phyloP scores from a whole-genome alignment of 2,888 invertebrate species.

The Ormyrus nitidulus region DNA sequence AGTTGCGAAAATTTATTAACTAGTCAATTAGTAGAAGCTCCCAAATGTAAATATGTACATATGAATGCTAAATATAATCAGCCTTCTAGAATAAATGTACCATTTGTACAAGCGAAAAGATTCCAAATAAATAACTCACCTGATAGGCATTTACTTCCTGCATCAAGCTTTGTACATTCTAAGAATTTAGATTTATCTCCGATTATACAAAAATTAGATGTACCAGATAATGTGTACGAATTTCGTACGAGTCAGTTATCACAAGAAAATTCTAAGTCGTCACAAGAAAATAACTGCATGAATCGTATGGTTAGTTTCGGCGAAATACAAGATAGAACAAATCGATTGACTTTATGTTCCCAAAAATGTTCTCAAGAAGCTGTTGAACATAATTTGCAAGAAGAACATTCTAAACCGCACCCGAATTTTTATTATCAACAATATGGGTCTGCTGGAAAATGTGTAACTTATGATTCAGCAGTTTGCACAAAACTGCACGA shows the following conservation, averaged over 20 bases:
- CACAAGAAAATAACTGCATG: constrained; percentile 26
- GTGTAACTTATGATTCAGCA: neutral
- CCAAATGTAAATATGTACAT: constrained; percentile 50
- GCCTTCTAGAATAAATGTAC: constrained; percentile 49
- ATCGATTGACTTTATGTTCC: constrained; percentile 53
- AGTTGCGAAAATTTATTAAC: constrained; percentile 15
- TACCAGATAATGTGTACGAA: neutral
- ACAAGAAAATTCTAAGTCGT: constrained; percentile 29
- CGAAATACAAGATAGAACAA: constrained; percentile 53
- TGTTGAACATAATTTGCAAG: constrained; percentile 20
- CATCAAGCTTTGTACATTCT: constrained; percentile 16
- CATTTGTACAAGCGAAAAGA: constrained; percentile 25
- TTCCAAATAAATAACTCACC: constrained; percentile 24
- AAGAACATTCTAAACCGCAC: constrained; percentile 14
- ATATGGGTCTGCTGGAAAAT: constrained; percentile 9
- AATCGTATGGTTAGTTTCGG: constrained; percentile 47
- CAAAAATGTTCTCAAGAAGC: constrained; percentile 54
- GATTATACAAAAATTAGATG: constrained; percentile 20
- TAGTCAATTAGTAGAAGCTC: constrained; percentile 49
- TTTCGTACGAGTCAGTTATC: constrained; percentile 25
- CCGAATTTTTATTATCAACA: constrained; percentile 15
- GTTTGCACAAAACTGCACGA: constrained; percentile 3
- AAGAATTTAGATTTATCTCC: constrained; percentile 43
- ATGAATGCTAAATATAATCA: constrained; percentile 56
- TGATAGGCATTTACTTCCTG: constrained; percentile 33